Conservation (phyloP, 1,140 invertebrate genomes). For the Helicoverpa zea region DNA sequence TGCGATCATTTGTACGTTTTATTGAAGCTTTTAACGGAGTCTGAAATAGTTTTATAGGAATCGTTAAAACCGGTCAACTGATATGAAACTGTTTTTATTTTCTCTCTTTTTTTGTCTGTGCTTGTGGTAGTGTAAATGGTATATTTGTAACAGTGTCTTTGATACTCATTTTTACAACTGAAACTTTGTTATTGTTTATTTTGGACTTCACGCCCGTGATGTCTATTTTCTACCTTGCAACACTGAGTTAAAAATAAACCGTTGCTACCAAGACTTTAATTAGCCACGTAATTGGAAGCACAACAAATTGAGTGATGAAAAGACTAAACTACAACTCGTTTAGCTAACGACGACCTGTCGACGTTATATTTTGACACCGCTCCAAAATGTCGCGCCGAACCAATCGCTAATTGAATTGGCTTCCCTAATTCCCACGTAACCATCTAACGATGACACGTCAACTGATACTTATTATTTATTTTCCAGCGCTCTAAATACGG, state of each 20-base stretch:
- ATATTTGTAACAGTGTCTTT: slow-evolving; percentile 13
- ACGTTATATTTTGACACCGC: slow-evolving; percentile 68
- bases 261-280: neutral
- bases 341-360: slow-evolving; percentile 58
- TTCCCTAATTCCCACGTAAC: slow-evolving; percentile 67
- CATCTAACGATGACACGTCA: slow-evolving; percentile 55
- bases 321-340: slow-evolving; percentile 25
- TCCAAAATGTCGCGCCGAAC: slow-evolving; percentile 58
- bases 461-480: slow-evolving; percentile 77
- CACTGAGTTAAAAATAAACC: neutral
- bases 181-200: neutral
- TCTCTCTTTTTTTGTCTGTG: slow-evolving; percentile 17
- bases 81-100: slow-evolving; percentile 43
- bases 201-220: neutral
- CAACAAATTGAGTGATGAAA: slow-evolving; percentile 40
- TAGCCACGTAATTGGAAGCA: slow-evolving; percentile 30
- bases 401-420: slow-evolving; percentile 72
- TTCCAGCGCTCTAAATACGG: slow-evolving; percentile 79
- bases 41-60: slow-evolving; percentile 61
- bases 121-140: neutral
- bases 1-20: slow-evolving; percentile 30
- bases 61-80: slow-evolving; percentile 51
- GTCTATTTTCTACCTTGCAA: neutral
- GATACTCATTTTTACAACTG: neutral
- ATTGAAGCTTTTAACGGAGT: slow-evolving; percentile 44